Conservation (phyloP, 2,113 vertebrate genomes). For the Arenaria interpres region DNA sequence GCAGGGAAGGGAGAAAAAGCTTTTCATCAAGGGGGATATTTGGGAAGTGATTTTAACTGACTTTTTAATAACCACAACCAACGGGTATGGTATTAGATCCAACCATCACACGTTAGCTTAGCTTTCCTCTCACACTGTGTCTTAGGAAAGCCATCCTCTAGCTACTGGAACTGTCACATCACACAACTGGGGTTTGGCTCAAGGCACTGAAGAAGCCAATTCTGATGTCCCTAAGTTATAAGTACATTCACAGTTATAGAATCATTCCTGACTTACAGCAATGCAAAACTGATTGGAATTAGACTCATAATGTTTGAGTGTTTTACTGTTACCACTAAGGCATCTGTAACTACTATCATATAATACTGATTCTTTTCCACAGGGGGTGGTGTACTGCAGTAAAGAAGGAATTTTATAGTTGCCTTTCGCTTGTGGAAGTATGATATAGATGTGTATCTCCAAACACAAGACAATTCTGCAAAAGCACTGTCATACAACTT, state of each 20-base stretch:
- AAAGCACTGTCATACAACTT: background rate
- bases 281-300: background rate
- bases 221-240: background rate
- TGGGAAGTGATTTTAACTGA: background rate
- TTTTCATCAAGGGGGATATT: background rate
- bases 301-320: background rate
- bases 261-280: background rate
- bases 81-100: background rate
- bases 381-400: background rate
- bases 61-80: conserved; percentile 25
- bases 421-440: background rate
- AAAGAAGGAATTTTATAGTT: background rate
- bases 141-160: background rate
- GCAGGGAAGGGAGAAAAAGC: background rate
- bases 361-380: background rate
- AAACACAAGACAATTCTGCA: background rate
- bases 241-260: background rate
- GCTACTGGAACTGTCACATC: background rate
- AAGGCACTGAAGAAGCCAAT: background rate
- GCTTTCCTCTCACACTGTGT: background rate
- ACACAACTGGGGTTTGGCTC: background rate
- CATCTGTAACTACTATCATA: background rate
- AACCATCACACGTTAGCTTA: background rate
- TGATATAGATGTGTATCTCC: background rate
- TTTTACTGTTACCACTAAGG: background rate